phyloP scores from a whole-genome alignment of 2,888 invertebrate species.

The Tethea ocularis region DNA sequence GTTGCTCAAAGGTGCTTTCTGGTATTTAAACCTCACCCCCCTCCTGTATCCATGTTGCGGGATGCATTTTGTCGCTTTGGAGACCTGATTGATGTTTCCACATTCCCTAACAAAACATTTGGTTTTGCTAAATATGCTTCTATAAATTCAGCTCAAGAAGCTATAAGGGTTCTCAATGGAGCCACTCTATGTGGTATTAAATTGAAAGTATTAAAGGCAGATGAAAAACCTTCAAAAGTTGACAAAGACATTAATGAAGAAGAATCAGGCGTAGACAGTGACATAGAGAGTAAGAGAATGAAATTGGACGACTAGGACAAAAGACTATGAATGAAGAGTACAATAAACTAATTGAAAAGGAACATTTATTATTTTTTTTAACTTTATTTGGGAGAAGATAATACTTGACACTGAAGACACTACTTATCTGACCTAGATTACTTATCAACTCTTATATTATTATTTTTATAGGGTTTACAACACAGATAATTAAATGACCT shows the following conservation, averaged over 20 bases:
- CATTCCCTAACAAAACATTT: slow-evolving; percentile 94
- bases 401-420: background rate
- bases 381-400: background rate
- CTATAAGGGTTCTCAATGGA: slow-evolving; percentile 89
- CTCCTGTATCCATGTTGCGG: slow-evolving; percentile 89
- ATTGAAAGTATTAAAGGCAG: slow-evolving; percentile 95
- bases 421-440: background rate
- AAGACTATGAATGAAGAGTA: slow-evolving; percentile 24
- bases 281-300: slow-evolving; percentile 58
- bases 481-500: background rate
- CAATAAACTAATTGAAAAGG: slow-evolving; percentile 13
- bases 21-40: slow-evolving; percentile 86
- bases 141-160: slow-evolving; percentile 89
- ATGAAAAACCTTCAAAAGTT: slow-evolving; percentile 83
- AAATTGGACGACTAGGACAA: slow-evolving; percentile 35
- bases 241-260: slow-evolving; percentile 39
- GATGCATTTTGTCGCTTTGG: slow-evolving; percentile 97
- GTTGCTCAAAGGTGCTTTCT: slow-evolving; percentile 88
- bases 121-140: slow-evolving; percentile 96
- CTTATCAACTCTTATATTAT: background rate
- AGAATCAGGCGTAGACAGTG: slow-evolving; percentile 45
- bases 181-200: slow-evolving; percentile 92
- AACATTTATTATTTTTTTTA: no score
- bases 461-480: background rate
- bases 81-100: slow-evolving; percentile 94